These are phyloP conservation scores for Limosa lapponica DNA, from an alignment of 2,797 vertebrate genomes.

Conservation along the genomic window DNA sequence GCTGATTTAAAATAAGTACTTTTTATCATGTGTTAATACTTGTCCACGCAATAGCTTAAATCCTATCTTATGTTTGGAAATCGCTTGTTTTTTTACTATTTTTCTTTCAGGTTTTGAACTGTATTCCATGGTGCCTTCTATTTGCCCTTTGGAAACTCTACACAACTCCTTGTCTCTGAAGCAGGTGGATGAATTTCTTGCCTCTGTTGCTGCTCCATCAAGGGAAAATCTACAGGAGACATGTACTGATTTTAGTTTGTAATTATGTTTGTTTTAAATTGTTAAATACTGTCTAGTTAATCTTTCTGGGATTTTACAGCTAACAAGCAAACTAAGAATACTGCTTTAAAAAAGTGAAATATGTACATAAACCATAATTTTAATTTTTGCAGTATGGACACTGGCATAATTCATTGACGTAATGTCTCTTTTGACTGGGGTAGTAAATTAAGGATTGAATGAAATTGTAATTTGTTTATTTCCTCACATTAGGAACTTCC, in stretches of 20 bases:
- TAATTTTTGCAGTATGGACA: not conserved
- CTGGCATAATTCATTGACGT: not conserved
- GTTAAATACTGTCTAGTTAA: not conserved
- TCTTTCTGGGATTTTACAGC: not conserved
- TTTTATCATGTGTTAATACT: not conserved
- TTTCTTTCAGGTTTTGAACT: slow-evolving; percentile 87
- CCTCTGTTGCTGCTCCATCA: slow-evolving; percentile 82
- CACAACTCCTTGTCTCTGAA: slow-evolving; percentile 91
- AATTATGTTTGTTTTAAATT: slow-evolving; percentile 29
- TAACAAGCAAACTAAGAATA: not conserved
- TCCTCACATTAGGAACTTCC: not conserved
- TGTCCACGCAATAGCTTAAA: not conserved
- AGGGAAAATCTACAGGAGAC: slow-evolving; percentile 77
- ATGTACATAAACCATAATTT: not conserved
- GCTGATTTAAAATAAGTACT: not conserved
- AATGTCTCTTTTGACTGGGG: not conserved
- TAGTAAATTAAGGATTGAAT: not conserved
- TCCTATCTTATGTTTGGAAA: slow-evolving; percentile 36
- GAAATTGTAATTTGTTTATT: not conserved
- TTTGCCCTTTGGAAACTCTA: slow-evolving; percentile 90
- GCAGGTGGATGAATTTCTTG: slow-evolving; percentile 91
- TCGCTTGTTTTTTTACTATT: slow-evolving; percentile 30
- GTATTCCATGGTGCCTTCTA: slow-evolving; percentile 93
- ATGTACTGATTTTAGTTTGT: slow-evolving; percentile 70
- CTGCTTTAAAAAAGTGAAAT: not conserved